These are phyloP conservation scores for Allacma fusca DNA, from an alignment of 2,888 invertebrate genomes.

Conservation along the genomic window DNA sequence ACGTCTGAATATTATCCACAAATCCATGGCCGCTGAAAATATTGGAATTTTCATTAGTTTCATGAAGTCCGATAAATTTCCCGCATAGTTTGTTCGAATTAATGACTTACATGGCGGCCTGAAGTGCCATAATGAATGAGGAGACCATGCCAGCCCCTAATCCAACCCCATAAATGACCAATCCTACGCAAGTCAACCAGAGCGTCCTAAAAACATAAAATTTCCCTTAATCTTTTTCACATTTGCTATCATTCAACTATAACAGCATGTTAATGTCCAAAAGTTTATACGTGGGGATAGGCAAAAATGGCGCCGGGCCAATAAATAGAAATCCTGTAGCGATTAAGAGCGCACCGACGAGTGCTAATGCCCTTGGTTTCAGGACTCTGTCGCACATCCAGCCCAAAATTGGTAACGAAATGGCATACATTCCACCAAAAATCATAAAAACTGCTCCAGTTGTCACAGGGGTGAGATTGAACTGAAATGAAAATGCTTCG, in stretches of 20 bases:
- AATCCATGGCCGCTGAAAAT: slow-evolving; percentile 73
- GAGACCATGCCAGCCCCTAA: slow-evolving; percentile 85
- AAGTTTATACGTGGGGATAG: slow-evolving; percentile 70
- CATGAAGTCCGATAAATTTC: no score
- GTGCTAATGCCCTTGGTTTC: slow-evolving; percentile 75
- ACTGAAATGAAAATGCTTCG: background rate
- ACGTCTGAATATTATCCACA: slow-evolving; percentile 85
- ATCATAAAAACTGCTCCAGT: slow-evolving; percentile 84
- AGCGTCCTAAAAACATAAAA: slow-evolving; percentile 69
- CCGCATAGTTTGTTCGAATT: no score
- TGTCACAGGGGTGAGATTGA: slow-evolving; percentile 69
- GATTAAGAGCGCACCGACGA: slow-evolving; percentile 74
- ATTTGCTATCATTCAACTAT: no score
- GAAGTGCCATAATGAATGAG: slow-evolving; percentile 83
- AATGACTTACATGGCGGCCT: slow-evolving; percentile 83
- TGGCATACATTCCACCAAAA: slow-evolving; percentile 81
- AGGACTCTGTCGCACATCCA: slow-evolving; percentile 78
- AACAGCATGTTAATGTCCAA: background rate
- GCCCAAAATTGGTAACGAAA: slow-evolving; percentile 82
- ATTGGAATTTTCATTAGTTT: no score
- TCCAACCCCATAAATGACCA: slow-evolving; percentile 82
- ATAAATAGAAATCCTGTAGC: slow-evolving; percentile 76
- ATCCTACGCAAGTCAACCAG: slow-evolving; percentile 74
- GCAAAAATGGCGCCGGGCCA: slow-evolving; percentile 82
- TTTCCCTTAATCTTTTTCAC: no score